phyloP scores from a whole-genome alignment of 2,797 vertebrate species.

The Pipistrellus pygmaeus region DNA sequence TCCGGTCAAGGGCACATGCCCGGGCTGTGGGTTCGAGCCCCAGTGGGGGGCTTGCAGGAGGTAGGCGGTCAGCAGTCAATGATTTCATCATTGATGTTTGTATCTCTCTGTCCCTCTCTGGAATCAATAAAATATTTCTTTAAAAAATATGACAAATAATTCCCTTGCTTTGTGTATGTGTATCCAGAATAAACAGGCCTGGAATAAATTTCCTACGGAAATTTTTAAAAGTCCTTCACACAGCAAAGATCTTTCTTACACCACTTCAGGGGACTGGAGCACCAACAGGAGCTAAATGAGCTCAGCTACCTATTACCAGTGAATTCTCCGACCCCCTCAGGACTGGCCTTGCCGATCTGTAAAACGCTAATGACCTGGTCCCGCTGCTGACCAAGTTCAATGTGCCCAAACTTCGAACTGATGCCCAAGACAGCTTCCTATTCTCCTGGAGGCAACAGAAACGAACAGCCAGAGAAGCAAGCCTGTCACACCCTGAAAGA shows the following conservation, averaged over 20 bases:
- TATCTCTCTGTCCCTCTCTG: no score
- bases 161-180: not conserved
- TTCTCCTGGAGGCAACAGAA: not conserved
- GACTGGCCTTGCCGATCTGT: not conserved
- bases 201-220: not conserved
- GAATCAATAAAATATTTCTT: no score
- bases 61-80: no score
- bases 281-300: not conserved
- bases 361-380: not conserved
- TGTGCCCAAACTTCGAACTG: not conserved
- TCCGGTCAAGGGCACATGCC: no score
- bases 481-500: not conserved
- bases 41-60: no score
- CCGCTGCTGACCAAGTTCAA: not conserved
- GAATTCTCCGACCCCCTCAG: not conserved
- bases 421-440: not conserved
- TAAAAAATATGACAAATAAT: not conserved
- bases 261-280: no score
- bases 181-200: not conserved
- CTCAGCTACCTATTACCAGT: not conserved
- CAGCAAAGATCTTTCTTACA: not conserved
- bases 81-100: no score
- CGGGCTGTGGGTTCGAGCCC: no score
- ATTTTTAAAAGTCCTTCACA: not conserved
- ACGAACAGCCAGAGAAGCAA: not conserved